Evolutionary conservation across 2,888 invertebrate species (phyloP).

Genomic region (Yponomeuta cagnagella): DNA sequence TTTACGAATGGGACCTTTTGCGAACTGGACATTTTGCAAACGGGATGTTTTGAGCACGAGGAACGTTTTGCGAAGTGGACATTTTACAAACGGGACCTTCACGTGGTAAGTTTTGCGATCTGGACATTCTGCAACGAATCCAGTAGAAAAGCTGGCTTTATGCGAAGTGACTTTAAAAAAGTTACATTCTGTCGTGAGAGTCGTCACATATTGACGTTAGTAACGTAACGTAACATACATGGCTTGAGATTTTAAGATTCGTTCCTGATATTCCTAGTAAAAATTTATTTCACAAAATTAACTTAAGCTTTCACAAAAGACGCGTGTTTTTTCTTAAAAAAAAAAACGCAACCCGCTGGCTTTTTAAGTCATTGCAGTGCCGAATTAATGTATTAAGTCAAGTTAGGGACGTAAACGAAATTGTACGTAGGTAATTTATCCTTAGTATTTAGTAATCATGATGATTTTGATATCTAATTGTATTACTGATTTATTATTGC

Average conservation of each 20-base stretch:
- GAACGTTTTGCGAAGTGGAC: too few species aligned
- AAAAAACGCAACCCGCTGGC: slow-evolving; percentile 2
- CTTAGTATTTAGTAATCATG: background rate
- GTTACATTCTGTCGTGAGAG: background rate
- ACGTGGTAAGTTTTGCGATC: too few species aligned
- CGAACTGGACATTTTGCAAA: too few species aligned
- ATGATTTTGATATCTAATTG: background rate
- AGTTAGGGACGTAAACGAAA: slow-evolving; percentile 8
- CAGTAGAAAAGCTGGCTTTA: background rate
- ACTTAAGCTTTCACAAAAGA: background rate
- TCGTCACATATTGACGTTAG: background rate
- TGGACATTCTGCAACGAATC: background rate
- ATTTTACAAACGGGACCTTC: background rate
- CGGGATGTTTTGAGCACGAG: too few species aligned
- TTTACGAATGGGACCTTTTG: too few species aligned
- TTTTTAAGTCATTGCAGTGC: slow-evolving; percentile 18
- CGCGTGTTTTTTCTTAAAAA: background rate
- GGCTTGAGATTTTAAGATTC: background rate
- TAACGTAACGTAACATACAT: background rate
- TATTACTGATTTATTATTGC: background rate
- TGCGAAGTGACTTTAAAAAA: background rate
- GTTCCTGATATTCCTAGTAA: background rate
- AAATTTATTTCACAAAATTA: background rate
- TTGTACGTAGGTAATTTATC: background rate
- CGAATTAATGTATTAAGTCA: slow-evolving; percentile 19